Evolutionary conservation across 2,888 invertebrate genomes (phyloP).

Genomic region (Apotomis capreana): DNA sequence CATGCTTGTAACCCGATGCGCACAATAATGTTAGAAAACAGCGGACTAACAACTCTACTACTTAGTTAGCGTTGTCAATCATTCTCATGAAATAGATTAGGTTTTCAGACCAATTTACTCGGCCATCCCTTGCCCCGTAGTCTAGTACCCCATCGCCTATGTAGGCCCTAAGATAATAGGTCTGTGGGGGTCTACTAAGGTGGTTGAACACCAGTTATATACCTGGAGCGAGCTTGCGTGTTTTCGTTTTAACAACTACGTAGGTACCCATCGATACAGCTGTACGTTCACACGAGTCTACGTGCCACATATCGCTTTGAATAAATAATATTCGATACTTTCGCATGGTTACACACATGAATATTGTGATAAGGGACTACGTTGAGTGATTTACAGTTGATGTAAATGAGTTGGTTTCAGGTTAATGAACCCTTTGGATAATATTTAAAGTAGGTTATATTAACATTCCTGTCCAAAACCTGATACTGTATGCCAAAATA

Average conservation of each 20-base stretch:
- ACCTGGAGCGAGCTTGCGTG: constrained; percentile 40
- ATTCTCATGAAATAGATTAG: constrained; percentile 14
- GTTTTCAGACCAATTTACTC: constrained; percentile 1
- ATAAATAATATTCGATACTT: constrained; percentile 46
- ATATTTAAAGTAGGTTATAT: background rate
- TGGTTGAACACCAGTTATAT: constrained; percentile 24
- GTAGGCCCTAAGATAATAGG: constrained; percentile 22
- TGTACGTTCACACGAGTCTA: constrained; percentile 44
- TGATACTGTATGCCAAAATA: no score
- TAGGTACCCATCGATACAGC: constrained; percentile 40
- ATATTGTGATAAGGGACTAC: constrained; percentile 37
- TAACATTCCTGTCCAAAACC: background rate
- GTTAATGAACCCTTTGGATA: constrained; percentile 9
- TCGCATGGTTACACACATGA: constrained; percentile 42
- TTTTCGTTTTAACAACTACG: constrained; percentile 42
- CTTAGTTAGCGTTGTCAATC: constrained; percentile 20
- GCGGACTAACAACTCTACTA: no score
- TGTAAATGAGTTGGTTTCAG: constrained; percentile 25
- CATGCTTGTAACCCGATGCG: no score
- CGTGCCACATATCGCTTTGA: constrained; percentile 42
- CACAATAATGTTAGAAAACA: no score
- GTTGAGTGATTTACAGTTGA: constrained; percentile 35
- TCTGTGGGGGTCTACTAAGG: constrained; percentile 19
- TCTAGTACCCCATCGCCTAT: background rate
- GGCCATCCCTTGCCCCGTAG: background rate